Evolutionary conservation across 2,113 vertebrate species (phyloP).

Genomic region (Elephas maximus): DNA sequence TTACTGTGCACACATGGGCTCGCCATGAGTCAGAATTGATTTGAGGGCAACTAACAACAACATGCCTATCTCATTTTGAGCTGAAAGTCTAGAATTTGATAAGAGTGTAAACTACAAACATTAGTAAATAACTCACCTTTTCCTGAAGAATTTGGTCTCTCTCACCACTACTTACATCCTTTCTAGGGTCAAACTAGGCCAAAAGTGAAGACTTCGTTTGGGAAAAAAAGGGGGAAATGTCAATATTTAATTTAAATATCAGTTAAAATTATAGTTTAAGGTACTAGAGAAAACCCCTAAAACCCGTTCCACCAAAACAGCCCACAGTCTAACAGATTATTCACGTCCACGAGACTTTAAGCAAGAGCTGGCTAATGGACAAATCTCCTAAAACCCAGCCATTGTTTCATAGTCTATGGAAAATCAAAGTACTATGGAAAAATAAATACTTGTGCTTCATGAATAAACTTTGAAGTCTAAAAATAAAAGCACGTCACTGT

Average conservation of each 20-base stretch:
- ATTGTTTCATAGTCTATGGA: background rate
- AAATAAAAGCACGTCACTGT: background rate
- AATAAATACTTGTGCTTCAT: background rate
- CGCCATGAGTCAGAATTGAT: background rate
- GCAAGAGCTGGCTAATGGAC: background rate
- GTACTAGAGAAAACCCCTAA: background rate
- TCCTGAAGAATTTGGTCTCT: slow-evolving; percentile 27
- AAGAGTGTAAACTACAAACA: background rate
- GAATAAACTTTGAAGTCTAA: slow-evolving; percentile 50
- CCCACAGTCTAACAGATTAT: background rate
- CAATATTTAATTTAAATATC: background rate
- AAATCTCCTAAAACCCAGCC: background rate
- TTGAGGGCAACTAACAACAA: background rate
- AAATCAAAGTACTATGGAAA: slow-evolving; percentile 30
- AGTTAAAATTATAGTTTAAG: background rate
- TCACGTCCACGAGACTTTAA: background rate
- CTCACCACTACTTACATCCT: background rate
- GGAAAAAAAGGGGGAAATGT: background rate
- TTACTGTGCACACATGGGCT: background rate
- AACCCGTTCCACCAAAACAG: background rate
- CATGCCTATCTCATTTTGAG: slow-evolving; percentile 37
- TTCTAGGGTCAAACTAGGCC: slow-evolving; percentile 2
- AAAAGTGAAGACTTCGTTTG: background rate
- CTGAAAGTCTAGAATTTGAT: slow-evolving; percentile 6
- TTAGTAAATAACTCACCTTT: slow-evolving; percentile 26